A percentile compares a stretch with the other conserved stretches of the same genome.
These are phyloP conservation scores for Cyrtodaria siliqua DNA, from an alignment of 2,888 invertebrate species.

Conservation along the genomic window DNA sequence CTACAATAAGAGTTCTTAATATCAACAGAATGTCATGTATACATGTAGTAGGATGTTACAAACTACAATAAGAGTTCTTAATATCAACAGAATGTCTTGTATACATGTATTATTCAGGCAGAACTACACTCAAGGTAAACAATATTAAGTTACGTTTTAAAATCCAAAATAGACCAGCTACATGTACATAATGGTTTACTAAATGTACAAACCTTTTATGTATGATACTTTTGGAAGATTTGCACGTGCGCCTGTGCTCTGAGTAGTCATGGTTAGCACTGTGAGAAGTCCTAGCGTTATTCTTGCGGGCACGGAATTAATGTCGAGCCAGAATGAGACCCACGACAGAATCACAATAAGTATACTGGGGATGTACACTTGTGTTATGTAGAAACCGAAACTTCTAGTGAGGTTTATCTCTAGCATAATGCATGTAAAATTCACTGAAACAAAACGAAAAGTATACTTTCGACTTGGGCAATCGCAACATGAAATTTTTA, in stretches of 20 bases:
- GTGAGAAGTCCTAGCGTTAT: conserved; percentile 74
- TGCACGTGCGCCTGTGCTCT: conserved; percentile 75
- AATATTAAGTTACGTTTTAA: too few species aligned
- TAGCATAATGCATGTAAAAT: conserved; percentile 42
- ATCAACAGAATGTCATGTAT: too few species aligned
- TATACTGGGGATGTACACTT: conserved; percentile 87
- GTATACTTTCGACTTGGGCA: too few species aligned
- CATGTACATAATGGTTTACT: too few species aligned
- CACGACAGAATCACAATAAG: conserved; percentile 88
- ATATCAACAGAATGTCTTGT: too few species aligned
- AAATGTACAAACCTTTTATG: conserved; percentile 70
- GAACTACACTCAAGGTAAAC: too few species aligned
- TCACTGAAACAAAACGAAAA: conserved; percentile 35
- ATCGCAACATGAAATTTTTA: too few species aligned
- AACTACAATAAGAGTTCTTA: too few species aligned
- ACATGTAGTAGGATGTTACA: too few species aligned
- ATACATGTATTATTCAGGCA: too few species aligned
- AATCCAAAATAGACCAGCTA: too few species aligned
- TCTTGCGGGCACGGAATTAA: conserved; percentile 77
- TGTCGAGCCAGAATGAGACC: conserved; percentile 89
- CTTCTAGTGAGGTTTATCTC: conserved; percentile 87
- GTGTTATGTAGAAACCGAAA: conserved; percentile 91
- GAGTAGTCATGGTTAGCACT: conserved; percentile 81
- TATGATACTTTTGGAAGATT: conserved; percentile 79
- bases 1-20: too few species aligned